Conservation (phyloP, 2,888 invertebrate species). For the Epirrhoe alternata region DNA sequence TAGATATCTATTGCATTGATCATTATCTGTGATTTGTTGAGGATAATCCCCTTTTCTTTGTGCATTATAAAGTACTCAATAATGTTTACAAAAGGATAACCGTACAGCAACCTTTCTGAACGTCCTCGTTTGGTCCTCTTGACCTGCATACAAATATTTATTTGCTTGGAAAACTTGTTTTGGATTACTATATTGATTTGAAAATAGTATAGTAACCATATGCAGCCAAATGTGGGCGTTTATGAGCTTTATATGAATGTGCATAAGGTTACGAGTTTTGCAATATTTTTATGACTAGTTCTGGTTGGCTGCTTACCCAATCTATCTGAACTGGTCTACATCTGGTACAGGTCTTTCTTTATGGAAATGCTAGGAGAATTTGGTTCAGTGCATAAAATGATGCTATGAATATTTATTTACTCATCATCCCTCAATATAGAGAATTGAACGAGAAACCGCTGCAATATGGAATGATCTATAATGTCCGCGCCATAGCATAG, state of each 20-base stretch:
- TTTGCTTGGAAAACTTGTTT: slow-evolving; percentile 37
- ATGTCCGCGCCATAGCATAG: not conserved
- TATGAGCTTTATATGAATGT: slow-evolving; percentile 16
- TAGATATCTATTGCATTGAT: not conserved
- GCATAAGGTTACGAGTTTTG: slow-evolving; percentile 21
- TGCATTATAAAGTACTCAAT: slow-evolving; percentile 3
- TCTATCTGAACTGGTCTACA: not conserved
- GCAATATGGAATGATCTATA: not conserved
- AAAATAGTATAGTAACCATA: slow-evolving; percentile 23
- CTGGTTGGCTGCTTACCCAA: not conserved
- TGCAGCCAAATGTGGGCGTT: slow-evolving; percentile 23
- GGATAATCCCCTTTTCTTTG: slow-evolving; percentile 14
- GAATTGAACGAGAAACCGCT: not conserved
- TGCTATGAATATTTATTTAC: not conserved
- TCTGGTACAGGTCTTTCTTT: not conserved
- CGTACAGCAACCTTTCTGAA: slow-evolving; percentile 22
- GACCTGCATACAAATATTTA: slow-evolving; percentile 39
- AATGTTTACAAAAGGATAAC: slow-evolving; percentile 29
- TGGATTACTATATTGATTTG: slow-evolving; percentile 21
- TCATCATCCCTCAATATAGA: not conserved
- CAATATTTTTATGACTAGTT: not conserved
- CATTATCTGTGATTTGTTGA: not conserved
- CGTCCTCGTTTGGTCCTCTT: slow-evolving; percentile 43
- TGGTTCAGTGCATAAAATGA: no score
- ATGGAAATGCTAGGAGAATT: no score